A percentile compares a stretch with the other conserved stretches of the same genome.
Conservation (phyloP, 2,888 invertebrate species). For the Scaeva pyrastri region DNA sequence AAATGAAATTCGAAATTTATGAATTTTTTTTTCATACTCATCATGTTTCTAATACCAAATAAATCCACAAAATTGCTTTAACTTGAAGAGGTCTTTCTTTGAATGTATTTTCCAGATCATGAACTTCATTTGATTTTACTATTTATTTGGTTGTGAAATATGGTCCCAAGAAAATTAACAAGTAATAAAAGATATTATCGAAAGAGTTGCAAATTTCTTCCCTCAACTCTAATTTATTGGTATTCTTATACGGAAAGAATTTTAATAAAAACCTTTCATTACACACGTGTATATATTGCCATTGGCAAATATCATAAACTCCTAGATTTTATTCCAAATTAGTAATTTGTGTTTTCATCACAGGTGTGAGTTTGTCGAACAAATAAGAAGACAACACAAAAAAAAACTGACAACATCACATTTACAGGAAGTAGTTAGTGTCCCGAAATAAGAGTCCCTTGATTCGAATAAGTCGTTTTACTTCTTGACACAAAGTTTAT, state of each 20-base stretch:
- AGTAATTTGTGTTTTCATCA: constrained; percentile 2
- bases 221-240: not conserved
- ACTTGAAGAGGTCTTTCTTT: too few relatives aligned
- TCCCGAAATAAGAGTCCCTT: constrained; percentile 34
- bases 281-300: not conserved
- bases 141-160: too few relatives aligned
- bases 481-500: constrained; percentile 35
- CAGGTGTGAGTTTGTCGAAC: constrained; percentile 14
- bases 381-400: not conserved
- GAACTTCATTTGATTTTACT: too few relatives aligned
- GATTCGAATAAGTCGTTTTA: constrained; percentile 35
- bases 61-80: too few relatives aligned
- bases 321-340: constrained; percentile 10
- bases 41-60: too few relatives aligned
- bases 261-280: constrained; percentile 21
- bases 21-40: too few relatives aligned
- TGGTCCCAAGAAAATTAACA: too few relatives aligned
- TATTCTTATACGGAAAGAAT: constrained; percentile 13
- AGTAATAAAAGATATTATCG: too few relatives aligned
- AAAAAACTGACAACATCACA: not conserved
- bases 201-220: not conserved
- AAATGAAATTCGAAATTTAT: too few relatives aligned
- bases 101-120: too few relatives aligned
- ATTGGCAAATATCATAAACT: not conserved
- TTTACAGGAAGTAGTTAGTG: constrained; percentile 36